Evolutionary conservation across 2,797 vertebrate genomes (phyloP).

Genomic region (Perodicticus potto): DNA sequence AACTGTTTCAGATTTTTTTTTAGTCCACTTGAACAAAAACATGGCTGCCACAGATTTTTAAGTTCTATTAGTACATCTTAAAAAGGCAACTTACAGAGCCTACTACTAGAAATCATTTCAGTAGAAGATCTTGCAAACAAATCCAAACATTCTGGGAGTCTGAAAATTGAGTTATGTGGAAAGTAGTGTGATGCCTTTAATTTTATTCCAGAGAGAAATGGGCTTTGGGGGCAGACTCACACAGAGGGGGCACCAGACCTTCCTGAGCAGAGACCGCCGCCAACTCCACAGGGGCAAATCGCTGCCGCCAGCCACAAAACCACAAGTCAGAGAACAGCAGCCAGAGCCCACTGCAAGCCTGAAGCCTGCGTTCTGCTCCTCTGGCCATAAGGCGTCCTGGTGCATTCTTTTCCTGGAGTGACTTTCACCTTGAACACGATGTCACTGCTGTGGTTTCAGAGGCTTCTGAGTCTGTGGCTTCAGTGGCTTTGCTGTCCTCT

Average conservation of each 20-base stretch:
- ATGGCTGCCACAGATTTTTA: background rate
- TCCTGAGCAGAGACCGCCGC: background rate
- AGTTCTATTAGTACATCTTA: background rate
- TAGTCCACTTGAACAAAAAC: background rate
- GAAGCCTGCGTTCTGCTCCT: accelerated
- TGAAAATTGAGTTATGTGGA: background rate
- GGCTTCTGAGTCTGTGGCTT: background rate
- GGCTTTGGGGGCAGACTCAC: background rate
- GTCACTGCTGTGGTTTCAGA: background rate
- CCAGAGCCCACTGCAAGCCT: accelerated
- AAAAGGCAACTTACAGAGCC: background rate
- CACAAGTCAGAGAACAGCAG: accelerated
- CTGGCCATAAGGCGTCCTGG: accelerated
- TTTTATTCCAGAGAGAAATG: background rate
- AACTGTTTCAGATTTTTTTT: background rate
- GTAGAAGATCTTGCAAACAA: background rate
- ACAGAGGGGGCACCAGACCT: accelerated
- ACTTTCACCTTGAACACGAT: accelerated
- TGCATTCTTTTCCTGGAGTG: accelerated
- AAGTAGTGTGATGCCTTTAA: background rate
- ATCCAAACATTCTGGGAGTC: background rate
- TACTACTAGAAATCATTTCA: background rate
- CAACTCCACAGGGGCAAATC: background rate
- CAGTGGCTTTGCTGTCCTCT: background rate
- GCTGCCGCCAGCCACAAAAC: background rate